These are phyloP conservation scores for Lichenostomus cassidix DNA, from an alignment of 2,113 vertebrate genomes.

Conservation along the genomic window DNA sequence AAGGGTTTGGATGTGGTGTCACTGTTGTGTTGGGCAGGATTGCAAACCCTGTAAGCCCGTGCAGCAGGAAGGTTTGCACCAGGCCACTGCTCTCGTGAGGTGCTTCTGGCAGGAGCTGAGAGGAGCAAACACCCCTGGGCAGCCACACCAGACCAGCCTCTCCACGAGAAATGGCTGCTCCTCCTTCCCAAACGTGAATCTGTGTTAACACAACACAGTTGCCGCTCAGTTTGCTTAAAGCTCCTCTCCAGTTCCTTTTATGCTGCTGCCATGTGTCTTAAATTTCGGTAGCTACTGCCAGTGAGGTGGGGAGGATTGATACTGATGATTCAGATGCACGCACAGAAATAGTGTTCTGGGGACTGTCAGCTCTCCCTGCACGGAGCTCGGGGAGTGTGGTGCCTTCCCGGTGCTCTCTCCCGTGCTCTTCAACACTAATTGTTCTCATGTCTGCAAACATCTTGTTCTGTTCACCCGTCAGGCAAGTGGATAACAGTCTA, in stretches of 20 bases:
- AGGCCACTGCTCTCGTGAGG: fast-evolving
- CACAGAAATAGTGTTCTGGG: background rate
- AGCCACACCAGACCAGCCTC: fast-evolving
- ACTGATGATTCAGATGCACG: background rate
- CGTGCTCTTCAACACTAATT: background rate
- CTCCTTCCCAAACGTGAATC: fast-evolving
- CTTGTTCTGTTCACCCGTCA: background rate
- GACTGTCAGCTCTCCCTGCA: background rate
- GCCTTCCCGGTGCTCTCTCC: background rate
- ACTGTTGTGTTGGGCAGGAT: fast-evolving
- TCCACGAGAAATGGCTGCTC: background rate
- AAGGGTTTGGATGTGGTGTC: no score
- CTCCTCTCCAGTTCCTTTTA: background rate
- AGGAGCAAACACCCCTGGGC: background rate
- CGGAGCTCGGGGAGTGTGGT: background rate
- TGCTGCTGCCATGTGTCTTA: background rate
- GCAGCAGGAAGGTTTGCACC: background rate
- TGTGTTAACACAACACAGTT: fast-evolving
- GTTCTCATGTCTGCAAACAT: background rate
- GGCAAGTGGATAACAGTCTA: background rate
- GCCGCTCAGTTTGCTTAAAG: background rate
- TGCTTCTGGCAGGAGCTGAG: background rate
- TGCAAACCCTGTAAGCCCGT: fast-evolving
- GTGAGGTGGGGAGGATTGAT: background rate
- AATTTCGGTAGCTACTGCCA: background rate